These are phyloP conservation scores for Mesorhabditis belari DNA, from an alignment of 2,888 invertebrate species.

Conservation along the genomic window DNA sequence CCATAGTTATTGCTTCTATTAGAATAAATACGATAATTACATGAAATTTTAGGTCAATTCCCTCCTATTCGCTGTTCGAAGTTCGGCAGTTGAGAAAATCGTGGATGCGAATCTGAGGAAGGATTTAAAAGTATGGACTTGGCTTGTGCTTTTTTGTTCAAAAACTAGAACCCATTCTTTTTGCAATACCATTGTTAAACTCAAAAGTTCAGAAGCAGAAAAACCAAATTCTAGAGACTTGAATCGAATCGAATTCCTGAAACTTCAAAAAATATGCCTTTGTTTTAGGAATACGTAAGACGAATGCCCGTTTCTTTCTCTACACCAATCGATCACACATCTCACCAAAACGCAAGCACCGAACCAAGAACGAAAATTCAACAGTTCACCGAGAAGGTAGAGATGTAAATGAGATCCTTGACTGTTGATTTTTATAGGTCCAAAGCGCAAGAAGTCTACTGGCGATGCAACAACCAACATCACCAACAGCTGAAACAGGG, in stretches of 20 bases:
- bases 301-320: slow-evolving; percentile 10
- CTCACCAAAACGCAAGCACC: background rate
- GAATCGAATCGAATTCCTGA: too few species aligned
- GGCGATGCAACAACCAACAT: background rate
- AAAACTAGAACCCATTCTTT: too few species aligned
- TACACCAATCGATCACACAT: background rate
- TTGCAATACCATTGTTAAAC: too few species aligned
- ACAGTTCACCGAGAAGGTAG: background rate
- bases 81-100: slow-evolving; percentile 4
- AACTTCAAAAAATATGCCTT: slow-evolving; percentile 13
- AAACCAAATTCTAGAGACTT: too few species aligned
- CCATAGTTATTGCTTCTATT: too few species aligned
- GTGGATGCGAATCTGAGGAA: background rate
- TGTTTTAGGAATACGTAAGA: background rate
- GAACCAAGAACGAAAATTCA: background rate
- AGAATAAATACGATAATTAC: background rate
- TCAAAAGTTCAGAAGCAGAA: too few species aligned
- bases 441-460: background rate
- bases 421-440: background rate
- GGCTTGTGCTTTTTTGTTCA: too few species aligned
- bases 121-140: background rate
- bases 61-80: slow-evolving; percentile 1
- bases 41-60: background rate
- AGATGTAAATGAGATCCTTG: too few species aligned
- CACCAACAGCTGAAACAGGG: background rate